These are phyloP conservation scores for Malacoraja senta DNA, from an alignment of 2,797 vertebrate genomes.

Conservation along the genomic window DNA sequence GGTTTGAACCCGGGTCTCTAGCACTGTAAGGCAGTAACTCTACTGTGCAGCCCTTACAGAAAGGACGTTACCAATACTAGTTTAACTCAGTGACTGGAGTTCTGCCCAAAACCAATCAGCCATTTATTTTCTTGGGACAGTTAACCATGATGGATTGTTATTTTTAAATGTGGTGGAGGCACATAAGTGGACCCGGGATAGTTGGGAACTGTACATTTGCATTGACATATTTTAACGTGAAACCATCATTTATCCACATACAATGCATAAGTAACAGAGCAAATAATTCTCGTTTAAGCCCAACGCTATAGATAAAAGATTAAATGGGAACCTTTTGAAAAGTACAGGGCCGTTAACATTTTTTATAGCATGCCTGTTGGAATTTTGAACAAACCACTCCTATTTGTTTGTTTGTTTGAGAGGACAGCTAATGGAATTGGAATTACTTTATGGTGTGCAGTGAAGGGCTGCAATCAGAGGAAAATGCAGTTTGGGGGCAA, in stretches of 20 bases:
- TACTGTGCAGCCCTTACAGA: neutral
- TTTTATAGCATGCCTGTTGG: neutral
- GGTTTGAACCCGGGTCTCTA: no score
- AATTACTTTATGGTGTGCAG: constrained; percentile 27
- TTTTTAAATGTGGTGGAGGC: neutral
- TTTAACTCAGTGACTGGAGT: neutral
- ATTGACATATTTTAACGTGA: neutral
- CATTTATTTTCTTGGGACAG: neutral
- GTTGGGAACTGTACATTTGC: neutral
- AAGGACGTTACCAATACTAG: neutral
- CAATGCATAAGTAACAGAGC: neutral
- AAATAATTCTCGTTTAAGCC: neutral
- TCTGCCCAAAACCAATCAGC: neutral
- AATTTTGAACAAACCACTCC: constrained; percentile 23
- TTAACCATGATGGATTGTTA: neutral
- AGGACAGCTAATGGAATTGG: constrained; percentile 36
- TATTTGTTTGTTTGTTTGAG: constrained; percentile 35
- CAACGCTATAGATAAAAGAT: neutral
- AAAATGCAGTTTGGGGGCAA: constrained; percentile 15
- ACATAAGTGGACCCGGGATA: neutral
- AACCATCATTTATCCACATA: neutral
- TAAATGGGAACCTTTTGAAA: neutral
- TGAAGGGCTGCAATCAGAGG: neutral
- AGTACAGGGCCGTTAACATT: neutral
- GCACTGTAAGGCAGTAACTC: no score